These are phyloP conservation scores for Tympanoctomys barrerae DNA, from an alignment of 2,797 vertebrate genomes.

Conservation along the genomic window DNA sequence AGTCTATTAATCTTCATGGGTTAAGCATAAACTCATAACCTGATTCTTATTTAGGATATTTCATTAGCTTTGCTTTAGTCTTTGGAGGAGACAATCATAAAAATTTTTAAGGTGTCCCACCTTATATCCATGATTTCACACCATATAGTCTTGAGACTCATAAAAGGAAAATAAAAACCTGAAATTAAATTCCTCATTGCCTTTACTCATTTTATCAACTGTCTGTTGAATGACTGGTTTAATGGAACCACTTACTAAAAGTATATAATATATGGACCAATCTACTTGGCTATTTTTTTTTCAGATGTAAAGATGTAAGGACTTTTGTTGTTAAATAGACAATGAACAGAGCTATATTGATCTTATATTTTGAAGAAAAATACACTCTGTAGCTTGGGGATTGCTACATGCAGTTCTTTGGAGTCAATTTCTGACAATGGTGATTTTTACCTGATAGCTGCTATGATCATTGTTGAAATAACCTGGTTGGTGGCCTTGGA, in stretches of 20 bases:
- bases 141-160: background rate
- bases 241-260: conserved; percentile 21
- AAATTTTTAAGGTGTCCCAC: background rate
- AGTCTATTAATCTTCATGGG: conserved; percentile 1
- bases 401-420: background rate
- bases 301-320: background rate
- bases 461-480: conserved; percentile 4
- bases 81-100: background rate
- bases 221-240: conserved; percentile 25
- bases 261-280: background rate
- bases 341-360: background rate
- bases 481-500: background rate
- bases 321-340: background rate
- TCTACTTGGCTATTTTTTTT: background rate
- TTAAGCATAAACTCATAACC: background rate
- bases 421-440: conserved; percentile 34
- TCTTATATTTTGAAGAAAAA: conserved; percentile 11
- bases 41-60: conserved; percentile 35
- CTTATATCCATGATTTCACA: background rate
- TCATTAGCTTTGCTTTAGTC: conserved; percentile 14
- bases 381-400: background rate
- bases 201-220: conserved; percentile 58
- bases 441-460: background rate
- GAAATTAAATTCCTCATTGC: conserved; percentile 59
- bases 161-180: conserved; percentile 55